Evolutionary conservation across 2,888 invertebrate genomes (phyloP), one percentile per base, ranked within the genome.

Genomic region (Eupeodes latifasciatus): DNA sequence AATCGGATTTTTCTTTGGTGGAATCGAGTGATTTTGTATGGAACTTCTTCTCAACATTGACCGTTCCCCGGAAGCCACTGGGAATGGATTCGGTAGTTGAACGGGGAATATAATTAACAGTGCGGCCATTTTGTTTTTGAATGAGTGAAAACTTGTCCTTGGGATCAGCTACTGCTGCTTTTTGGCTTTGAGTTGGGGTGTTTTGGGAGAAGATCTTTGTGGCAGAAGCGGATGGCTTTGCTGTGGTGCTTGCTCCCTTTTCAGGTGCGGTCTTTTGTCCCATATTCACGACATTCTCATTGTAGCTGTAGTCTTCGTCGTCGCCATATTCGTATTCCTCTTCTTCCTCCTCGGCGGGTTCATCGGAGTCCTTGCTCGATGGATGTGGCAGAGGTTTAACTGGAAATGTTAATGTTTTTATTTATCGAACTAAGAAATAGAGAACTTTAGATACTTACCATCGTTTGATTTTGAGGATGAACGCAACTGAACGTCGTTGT

Each of bases 241-340:
- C 81, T 16, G 57, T 85, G 55, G 90, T 90, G 4, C 93, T 49
- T 92, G 93, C 36, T 91, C 92, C 55, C 92, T 85, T 86, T 5
- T 81, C 67, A n/a, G 90, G 90, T 44, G 90, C 87, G 81, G 91
- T 78, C 88, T 88, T 81, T 91, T 89, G 89, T 71, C 92, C 92
- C 71, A 92, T 90, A 84, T 93, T 93, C 0, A 92, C 89, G 0
- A 92, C 91, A 72, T 91, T 93, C 89, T 95, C 93, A 90, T 94
- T 94, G 84, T 96, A 95, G 19, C 4, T 72, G 89, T 96, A 95
- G 69, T 96, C 95, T 89, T 95, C 95, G 9, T 95, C 94, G 67
- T 96, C 95, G 57, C 96, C 93, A 53, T 93, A 93, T 80, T 93
- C 93, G 11, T 91, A 91, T 4, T 91, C 92, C 19, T 96, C 95